A percentile compares a stretch with the other conserved stretches of the same genome.
These are phyloP conservation scores for Micrasema longulum DNA, from an alignment of 1,140 invertebrate genomes.

Conservation along the genomic window DNA sequence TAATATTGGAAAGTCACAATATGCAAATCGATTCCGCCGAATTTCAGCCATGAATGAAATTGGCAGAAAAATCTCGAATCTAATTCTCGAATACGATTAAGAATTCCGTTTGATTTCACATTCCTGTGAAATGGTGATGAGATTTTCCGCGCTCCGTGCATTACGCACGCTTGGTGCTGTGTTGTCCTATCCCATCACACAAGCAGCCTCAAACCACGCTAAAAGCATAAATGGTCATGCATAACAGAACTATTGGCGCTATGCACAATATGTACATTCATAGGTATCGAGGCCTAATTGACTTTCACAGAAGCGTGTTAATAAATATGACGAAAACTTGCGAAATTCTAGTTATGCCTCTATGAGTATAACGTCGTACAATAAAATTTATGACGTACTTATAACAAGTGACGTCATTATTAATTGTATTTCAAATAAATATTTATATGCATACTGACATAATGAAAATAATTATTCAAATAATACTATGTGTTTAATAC, in stretches of 20 bases:
- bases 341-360: no score
- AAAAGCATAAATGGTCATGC: not conserved
- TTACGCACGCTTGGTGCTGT: not conserved
- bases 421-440: no score
- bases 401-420: no score
- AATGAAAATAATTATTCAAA: no score
- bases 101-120: slow-evolving; percentile 34
- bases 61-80: slow-evolving; percentile 14
- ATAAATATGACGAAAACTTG: no score
- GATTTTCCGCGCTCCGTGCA: not conserved
- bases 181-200: not conserved
- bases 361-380: no score
- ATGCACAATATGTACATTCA: not conserved
- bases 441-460: no score
- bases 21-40: slow-evolving; percentile 5
- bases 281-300: not conserved
- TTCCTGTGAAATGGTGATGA: slow-evolving; percentile 2
- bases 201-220: not conserved
- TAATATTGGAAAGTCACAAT: slow-evolving; percentile 17
- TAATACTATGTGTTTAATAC: no score
- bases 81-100: slow-evolving; percentile 4
- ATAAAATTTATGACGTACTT: no score
- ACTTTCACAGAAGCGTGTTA: no score
- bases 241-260: not conserved
- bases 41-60: slow-evolving; percentile 14